Conservation (phyloP, 2,888 invertebrate genomes). For the Dorcus hopei region DNA sequence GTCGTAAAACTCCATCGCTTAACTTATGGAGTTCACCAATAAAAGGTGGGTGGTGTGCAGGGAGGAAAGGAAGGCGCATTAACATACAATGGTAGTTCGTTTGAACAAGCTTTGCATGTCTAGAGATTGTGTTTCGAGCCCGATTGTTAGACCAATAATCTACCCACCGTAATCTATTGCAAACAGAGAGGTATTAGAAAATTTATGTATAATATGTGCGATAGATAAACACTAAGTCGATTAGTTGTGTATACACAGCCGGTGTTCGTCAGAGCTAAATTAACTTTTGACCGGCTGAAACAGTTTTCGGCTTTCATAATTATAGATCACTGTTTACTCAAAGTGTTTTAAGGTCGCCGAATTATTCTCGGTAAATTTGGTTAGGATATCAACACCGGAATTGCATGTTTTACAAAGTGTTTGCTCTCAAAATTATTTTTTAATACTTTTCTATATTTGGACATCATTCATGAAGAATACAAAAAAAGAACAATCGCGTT, state of each 20-base stretch:
- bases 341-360: too few relatives aligned
- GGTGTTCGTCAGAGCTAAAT: too few relatives aligned
- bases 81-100: conserved; percentile 3
- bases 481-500: too few relatives aligned
- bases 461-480: too few relatives aligned
- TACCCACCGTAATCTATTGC: neutral
- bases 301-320: too few relatives aligned
- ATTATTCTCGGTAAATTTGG: too few relatives aligned
- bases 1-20: neutral
- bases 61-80: neutral
- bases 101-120: conserved; percentile 3
- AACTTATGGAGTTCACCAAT: neutral
- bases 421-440: too few relatives aligned
- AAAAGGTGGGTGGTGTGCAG: neutral
- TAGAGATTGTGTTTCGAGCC: neutral
- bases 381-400: too few relatives aligned
- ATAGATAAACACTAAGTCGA: conserved; percentile 2
- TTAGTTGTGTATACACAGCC: neutral
- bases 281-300: too few relatives aligned
- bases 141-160: conserved; percentile 1
- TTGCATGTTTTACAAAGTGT: too few relatives aligned
- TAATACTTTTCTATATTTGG: too few relatives aligned
- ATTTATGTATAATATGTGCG: conserved; percentile 1
- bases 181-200: conserved; percentile 1
- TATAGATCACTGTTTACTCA: too few relatives aligned